Percentiles rank a stretch among this genome's conserved stretches.
These are phyloP conservation scores for Pteropus rufus DNA, from an alignment of 2,797 vertebrate species.

Conservation along the genomic window DNA sequence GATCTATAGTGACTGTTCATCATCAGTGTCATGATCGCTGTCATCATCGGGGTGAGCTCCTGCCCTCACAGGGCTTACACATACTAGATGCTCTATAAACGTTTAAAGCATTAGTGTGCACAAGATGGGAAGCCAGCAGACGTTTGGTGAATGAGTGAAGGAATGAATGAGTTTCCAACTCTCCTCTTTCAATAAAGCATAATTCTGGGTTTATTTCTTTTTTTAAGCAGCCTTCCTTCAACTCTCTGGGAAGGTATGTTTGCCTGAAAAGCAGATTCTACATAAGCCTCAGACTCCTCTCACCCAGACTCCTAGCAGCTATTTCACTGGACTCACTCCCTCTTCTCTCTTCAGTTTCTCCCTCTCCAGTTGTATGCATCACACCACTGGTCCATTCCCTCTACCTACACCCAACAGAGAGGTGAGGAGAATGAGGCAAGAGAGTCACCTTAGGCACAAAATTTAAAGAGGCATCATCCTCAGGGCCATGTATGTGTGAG, in stretches of 20 bases:
- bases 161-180: neutral
- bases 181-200: neutral
- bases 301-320: neutral
- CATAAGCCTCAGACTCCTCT: neutral
- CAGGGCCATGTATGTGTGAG: fast-evolving
- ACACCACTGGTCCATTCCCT: neutral
- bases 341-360: neutral
- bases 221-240: neutral
- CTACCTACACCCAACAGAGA: neutral
- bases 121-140: neutral
- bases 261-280: neutral
- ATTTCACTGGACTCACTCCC: neutral
- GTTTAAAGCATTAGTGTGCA: fast-evolving
- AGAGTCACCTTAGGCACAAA: neutral
- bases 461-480: neutral
- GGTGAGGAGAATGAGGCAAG: neutral
- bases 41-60: neutral
- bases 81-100: neutral
- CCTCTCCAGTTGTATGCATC: neutral
- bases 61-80: neutral
- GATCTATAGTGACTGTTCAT: neutral
- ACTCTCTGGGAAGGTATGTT: neutral
- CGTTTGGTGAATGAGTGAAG: neutral
- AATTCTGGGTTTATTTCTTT: neutral
- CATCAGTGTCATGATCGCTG: neutral